These are phyloP conservation scores for Endotricha flammealis DNA, from an alignment of 2,888 invertebrate genomes.

Conservation along the genomic window DNA sequence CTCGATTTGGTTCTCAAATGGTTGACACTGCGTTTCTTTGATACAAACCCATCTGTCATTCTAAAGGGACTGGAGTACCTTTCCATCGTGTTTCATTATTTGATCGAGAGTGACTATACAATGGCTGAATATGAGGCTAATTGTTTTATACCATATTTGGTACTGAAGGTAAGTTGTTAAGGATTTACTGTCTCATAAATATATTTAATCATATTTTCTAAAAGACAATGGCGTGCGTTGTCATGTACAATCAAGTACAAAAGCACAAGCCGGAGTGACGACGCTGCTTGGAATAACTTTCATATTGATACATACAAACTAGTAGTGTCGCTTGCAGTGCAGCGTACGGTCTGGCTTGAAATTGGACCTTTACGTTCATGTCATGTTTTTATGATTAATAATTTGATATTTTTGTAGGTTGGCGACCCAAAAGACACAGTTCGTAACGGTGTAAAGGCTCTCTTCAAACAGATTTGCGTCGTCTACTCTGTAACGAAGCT, in stretches of 20 bases:
- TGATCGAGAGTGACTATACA: conserved; percentile 89
- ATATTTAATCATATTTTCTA: too few species aligned
- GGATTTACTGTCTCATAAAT: too few species aligned
- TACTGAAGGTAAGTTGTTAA: conserved; percentile 90
- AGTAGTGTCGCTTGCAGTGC: too few species aligned
- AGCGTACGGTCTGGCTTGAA: too few species aligned
- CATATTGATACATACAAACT: too few species aligned
- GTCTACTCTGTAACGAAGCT: conserved; percentile 94
- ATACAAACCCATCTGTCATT: conserved; percentile 98
- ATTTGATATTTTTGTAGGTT: conserved; percentile 70
- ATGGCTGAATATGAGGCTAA: conserved; percentile 94
- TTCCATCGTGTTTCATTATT: conserved; percentile 86
- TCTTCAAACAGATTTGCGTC: conserved; percentile 90
- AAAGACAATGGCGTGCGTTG: too few species aligned
- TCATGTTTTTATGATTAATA: too few species aligned
- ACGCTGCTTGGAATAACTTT: too few species aligned
- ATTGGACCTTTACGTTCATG: too few species aligned
- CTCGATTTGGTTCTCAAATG: conserved; percentile 97
- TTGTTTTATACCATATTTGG: conserved; percentile 95
- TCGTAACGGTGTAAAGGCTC: conserved; percentile 89
- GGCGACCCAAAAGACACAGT: conserved; percentile 98
- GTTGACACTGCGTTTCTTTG: conserved; percentile 97
- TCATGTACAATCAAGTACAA: too few species aligned
- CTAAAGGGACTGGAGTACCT: conserved; percentile 97
- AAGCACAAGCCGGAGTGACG: too few species aligned